Conservation (phyloP, 2,888 invertebrate species). For the Epinotia brunnichana region DNA sequence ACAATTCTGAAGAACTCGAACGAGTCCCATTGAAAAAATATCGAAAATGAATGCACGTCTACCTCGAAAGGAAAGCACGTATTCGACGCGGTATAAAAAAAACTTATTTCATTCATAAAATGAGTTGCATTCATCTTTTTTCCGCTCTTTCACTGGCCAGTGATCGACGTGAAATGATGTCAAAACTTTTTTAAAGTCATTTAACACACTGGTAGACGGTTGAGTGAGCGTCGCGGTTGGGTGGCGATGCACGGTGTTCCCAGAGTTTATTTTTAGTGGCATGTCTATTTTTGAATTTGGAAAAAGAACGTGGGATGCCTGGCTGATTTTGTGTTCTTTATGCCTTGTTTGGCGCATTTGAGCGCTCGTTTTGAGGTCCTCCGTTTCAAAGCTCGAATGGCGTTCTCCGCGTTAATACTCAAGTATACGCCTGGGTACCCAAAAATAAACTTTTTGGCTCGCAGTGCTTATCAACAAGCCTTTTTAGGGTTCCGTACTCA, state of each 20-base stretch:
- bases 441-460: no score
- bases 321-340: conserved; percentile 9
- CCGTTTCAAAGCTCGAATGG: no score
- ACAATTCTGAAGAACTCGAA: conserved; percentile 39
- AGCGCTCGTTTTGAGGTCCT: no score
- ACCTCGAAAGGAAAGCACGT: conserved; percentile 80
- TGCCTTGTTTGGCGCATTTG: background rate
- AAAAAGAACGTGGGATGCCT: conserved; percentile 13
- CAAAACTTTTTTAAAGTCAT: conserved; percentile 64
- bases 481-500: no score
- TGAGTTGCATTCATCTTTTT: conserved; percentile 79
- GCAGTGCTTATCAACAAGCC: no score
- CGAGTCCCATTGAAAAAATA: conserved; percentile 57
- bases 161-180: conserved; percentile 82
- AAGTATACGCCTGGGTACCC: no score
- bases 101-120: conserved; percentile 84
- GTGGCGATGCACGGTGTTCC: conserved; percentile 55
- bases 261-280: conserved; percentile 54
- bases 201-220: conserved; percentile 76
- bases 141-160: conserved; percentile 57
- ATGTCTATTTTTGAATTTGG: conserved; percentile 44
- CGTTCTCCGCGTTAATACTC: no score
- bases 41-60: conserved; percentile 81
- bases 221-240: conserved; percentile 69
- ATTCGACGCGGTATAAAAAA: conserved; percentile 80